phyloP scores from a whole-genome alignment of 2,797 vertebrate species.

The Pantherophis alleghaniensis region DNA sequence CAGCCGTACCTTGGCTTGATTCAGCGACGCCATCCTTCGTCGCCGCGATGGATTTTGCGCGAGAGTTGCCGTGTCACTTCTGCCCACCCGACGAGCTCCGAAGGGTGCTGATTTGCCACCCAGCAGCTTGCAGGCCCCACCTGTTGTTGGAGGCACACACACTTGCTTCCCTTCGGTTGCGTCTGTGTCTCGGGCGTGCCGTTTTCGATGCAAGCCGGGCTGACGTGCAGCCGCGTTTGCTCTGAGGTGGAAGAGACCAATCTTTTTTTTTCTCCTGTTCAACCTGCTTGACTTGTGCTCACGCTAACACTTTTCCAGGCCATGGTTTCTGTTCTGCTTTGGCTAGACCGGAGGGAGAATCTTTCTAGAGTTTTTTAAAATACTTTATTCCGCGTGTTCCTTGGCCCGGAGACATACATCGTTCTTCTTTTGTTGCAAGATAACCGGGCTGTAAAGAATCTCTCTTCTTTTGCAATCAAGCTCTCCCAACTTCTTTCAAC shows the following conservation, averaged over 20 bases:
- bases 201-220: neutral
- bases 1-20: neutral
- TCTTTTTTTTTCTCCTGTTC: neutral
- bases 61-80: neutral
- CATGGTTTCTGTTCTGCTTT: neutral
- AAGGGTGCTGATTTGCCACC: neutral
- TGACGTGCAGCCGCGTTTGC: neutral
- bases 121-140: neutral
- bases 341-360: conserved; percentile 2
- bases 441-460: neutral
- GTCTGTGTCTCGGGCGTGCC: neutral
- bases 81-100: neutral
- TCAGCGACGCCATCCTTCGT: neutral
- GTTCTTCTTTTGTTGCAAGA: neutral
- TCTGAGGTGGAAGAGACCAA: neutral
- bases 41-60: neutral
- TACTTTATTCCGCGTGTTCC: neutral
- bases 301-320: neutral
- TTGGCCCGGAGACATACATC: conserved; percentile 6
- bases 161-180: neutral
- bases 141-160: neutral
- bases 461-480: neutral
- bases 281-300: conserved; percentile 11
- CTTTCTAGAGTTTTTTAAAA: conserved; percentile 2
- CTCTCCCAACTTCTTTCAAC: neutral